Evolutionary conservation across 2,797 vertebrate species (phyloP).

Genomic region (Scyliorhinus canicula): DNA sequence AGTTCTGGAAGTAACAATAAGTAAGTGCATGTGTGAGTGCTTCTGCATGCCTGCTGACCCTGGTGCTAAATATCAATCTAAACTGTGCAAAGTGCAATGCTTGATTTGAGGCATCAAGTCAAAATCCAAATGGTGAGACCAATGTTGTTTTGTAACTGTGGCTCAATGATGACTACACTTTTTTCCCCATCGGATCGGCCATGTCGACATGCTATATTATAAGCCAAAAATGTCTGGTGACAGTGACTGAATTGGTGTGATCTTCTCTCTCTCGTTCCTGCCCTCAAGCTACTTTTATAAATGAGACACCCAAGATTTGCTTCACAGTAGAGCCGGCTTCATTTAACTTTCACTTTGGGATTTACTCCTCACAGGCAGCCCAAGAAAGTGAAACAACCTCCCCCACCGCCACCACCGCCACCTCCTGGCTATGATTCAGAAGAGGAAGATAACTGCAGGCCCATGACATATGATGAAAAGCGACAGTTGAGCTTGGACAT

Average conservation of each 20-base stretch:
- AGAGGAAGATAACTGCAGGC: slow-evolving; percentile 78
- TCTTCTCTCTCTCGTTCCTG: neutral
- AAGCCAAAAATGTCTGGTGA: slow-evolving; percentile 40
- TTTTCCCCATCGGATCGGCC: slow-evolving; percentile 44
- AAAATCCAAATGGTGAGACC: neutral
- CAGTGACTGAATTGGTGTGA: neutral
- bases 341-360: neutral
- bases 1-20: slow-evolving; percentile 57
- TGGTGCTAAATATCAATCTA: too few relatives aligned
- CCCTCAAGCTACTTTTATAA: neutral
- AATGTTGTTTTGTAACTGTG: neutral
- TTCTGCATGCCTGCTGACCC: neutral
- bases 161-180: slow-evolving; percentile 39
- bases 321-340: neutral
- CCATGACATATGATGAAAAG: slow-evolving; percentile 91
- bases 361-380: slow-evolving; percentile 54
- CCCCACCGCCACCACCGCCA: slow-evolving; percentile 42
- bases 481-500: slow-evolving; percentile 86
- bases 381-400: slow-evolving; percentile 58
- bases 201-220: slow-evolving; percentile 35
- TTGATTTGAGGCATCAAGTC: too few relatives aligned
- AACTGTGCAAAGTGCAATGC: neutral
- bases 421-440: slow-evolving; percentile 75
- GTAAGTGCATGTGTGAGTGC: slow-evolving; percentile 30
- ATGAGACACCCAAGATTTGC: neutral